These are phyloP conservation scores for Lepidotrigona ventralis DNA, from an alignment of 1,140 invertebrate species.

Conservation along the genomic window DNA sequence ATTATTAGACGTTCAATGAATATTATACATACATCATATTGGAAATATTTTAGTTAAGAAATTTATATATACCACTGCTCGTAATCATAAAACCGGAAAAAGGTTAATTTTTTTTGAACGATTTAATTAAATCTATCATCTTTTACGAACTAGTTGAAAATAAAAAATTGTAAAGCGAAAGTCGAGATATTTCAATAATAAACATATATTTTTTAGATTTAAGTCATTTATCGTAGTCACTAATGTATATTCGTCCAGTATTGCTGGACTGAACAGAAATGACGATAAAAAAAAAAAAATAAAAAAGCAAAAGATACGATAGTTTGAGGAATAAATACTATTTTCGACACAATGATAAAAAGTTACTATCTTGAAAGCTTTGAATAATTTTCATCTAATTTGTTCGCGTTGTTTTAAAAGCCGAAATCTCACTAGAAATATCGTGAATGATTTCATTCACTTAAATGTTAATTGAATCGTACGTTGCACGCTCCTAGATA, in stretches of 20 bases:
- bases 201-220: not conserved
- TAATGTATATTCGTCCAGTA: not conserved
- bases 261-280: not conserved
- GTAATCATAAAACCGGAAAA: not conserved
- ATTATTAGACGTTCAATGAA: not conserved
- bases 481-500: not conserved
- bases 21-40: not conserved
- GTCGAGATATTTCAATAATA: not conserved
- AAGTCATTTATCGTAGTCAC: not conserved
- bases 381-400: constrained; percentile 1
- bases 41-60: too few relatives aligned
- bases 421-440: not conserved
- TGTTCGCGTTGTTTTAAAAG: not conserved
- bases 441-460: not conserved
- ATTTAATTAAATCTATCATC: not conserved
- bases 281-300: not conserved
- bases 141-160: not conserved
- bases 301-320: too few relatives aligned
- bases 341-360: not conserved
- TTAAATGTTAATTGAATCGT: not conserved
- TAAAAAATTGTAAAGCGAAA: not conserved
- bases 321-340: not conserved
- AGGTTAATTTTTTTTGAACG: not conserved
- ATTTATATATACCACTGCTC: too few relatives aligned
- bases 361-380: not conserved